Evolutionary conservation across 2,797 vertebrate genomes (phyloP), one percentile per base, ranked within the genome.

Genomic region (Avahi laniger): DNA sequence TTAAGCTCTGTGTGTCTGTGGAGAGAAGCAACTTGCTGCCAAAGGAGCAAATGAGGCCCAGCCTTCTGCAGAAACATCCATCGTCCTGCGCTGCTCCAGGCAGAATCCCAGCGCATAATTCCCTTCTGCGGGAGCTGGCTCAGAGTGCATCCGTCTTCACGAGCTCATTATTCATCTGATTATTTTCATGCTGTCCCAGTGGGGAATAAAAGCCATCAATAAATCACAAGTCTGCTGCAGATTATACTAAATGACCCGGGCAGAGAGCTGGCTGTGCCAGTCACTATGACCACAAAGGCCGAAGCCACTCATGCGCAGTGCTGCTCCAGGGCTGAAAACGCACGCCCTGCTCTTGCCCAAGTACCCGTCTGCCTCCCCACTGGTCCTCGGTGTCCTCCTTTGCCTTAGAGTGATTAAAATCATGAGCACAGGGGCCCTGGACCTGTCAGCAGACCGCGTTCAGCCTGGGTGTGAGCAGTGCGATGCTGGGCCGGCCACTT

Each of bases 91-190:
- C 88, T 38, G 93, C 93, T 92, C 92, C 69, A 79, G 93, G 96
- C 93, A 82, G 73, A 57, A 65, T 46, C 95, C 94, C 92, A 94
- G 91, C 5, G 1, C 17, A 20, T 78, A 79, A 91, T 83, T 93
- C 81, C 90, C 85, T 97, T 83, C 97, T 95, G 82, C 17, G 43
- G 95, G 91, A 91, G 93, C 94, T 85, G 93, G 84, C 95, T 94
- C 95, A 5, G 8, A 89, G 69, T 8, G 46, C 76, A 87, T 93
- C 93, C 83, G 13, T 95, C 97, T 88, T 91, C 90, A 54, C 52
- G n/a, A 83, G 89, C 90, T 97, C 95, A 43, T 96, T 92, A 94
- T 90, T 97, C 97, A 94, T 97, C 96, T 93, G 95, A 90, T 94
- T 96, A 97, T 97, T 96, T 95, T 93, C 94, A 50, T 78, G 93